phyloP scores from a whole-genome alignment of 2,113 vertebrate species.

The Lethenteron camtschaticum region DNA sequence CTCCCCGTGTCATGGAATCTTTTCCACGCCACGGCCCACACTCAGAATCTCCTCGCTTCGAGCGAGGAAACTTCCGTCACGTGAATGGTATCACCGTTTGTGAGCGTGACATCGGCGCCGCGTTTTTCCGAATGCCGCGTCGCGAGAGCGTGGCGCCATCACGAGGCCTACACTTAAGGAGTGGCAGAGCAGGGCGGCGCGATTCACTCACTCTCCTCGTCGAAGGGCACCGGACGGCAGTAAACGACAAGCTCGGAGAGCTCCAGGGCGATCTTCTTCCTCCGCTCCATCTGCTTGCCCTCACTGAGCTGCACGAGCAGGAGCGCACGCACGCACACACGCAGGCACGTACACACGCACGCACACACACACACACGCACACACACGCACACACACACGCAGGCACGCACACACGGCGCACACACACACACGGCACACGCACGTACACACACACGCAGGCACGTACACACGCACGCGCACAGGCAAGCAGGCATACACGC shows the following conservation, averaged over 20 bases:
- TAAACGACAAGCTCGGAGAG: slow-evolving; percentile 35
- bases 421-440: neutral
- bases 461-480: no score
- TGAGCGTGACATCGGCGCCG: no score
- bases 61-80: no score
- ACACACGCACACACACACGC: neutral
- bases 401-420: neutral
- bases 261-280: slow-evolving; percentile 38
- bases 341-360: neutral
- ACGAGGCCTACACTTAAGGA: no score
- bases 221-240: slow-evolving; percentile 34
- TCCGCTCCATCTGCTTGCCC: slow-evolving; percentile 37
- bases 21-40: no score
- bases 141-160: no score
- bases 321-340: neutral
- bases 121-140: no score
- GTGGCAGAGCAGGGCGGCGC: neutral
- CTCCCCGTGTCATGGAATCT: no score
- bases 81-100: no score
- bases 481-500: no score
- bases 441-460: no score
- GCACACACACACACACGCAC: neutral
- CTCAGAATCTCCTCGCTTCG: no score
- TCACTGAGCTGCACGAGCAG: slow-evolving; percentile 27
- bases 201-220: slow-evolving; percentile 28